Conservation (phyloP, 1,140 invertebrate genomes). For the Subanguina moxae region DNA sequence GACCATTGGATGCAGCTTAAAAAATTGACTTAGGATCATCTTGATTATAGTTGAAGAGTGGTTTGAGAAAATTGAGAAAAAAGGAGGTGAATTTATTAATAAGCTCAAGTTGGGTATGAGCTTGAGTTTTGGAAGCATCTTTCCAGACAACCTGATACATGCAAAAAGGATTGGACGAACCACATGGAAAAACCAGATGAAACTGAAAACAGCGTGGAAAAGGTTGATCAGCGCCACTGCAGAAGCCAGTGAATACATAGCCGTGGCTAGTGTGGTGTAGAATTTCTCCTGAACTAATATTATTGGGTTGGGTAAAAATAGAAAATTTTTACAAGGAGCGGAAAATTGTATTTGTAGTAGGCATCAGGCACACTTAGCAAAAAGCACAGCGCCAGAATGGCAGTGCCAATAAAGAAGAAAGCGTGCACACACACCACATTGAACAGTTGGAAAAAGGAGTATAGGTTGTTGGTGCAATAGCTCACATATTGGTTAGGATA, state of each 20-base stretch:
- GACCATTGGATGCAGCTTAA: no score
- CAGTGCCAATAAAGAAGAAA: conserved; percentile 20
- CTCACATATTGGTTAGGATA: conserved; percentile 11
- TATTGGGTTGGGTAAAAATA: no score
- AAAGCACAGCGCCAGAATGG: conserved; percentile 15
- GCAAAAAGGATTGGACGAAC: conserved; percentile 4
- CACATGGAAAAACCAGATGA: conserved; percentile 29
- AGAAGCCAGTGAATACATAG: conserved; percentile 18
- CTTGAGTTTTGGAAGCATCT: no score
- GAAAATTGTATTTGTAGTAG: conserved; percentile 29
- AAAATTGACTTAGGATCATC: no score
- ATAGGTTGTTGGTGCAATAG: conserved; percentile 12
- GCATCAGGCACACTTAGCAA: conserved; percentile 31
- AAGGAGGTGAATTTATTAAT: no score
- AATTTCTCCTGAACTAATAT: conserved; percentile 30
- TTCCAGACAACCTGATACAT: no score
- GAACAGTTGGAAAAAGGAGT: conserved; percentile 26
- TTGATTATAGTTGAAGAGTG: no score
- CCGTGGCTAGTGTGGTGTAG: conserved; percentile 19
- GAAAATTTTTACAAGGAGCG: conserved; percentile 18
- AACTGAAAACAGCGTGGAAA: conserved; percentile 8
- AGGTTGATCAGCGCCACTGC: conserved; percentile 17
- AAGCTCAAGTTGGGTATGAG: no score
- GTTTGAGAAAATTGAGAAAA: no score
- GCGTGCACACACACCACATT: conserved; percentile 30